phyloP scores from a whole-genome alignment of 2,113 vertebrate genomes.

The Aldabrachelys gigantea region DNA sequence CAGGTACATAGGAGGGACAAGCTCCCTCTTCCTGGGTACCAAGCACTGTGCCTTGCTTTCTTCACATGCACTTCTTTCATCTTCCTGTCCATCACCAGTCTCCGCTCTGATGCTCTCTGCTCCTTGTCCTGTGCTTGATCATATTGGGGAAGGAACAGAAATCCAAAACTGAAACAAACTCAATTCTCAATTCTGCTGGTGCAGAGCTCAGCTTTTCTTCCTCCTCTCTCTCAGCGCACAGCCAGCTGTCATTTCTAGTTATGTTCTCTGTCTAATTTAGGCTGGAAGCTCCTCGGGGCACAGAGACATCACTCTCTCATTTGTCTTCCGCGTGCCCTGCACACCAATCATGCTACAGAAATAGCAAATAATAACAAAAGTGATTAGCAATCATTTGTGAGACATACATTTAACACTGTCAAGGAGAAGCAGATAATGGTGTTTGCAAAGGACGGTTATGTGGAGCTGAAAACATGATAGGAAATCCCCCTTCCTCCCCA shows the following conservation, averaged over 20 bases:
- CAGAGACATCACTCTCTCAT: neutral
- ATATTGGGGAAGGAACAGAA: rapidly evolving
- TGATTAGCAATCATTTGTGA: neutral
- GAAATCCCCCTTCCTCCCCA: neutral
- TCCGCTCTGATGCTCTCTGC: neutral
- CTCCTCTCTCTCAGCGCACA: neutral
- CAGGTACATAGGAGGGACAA: neutral
- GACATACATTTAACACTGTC: rapidly evolving
- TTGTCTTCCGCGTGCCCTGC: neutral
- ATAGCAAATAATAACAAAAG: neutral
- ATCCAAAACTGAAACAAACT: rapidly evolving
- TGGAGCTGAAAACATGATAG: rapidly evolving
- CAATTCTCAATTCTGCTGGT: neutral
- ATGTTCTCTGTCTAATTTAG: neutral
- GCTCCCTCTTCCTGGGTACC: rapidly evolving
- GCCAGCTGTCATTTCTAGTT: conserved; percentile 36
- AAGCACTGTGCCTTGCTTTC: rapidly evolving
- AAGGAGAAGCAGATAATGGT: neutral
- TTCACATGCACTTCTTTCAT: neutral
- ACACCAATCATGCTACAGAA: neutral
- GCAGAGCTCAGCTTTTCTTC: neutral
- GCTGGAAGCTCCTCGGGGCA: conserved; percentile 28
- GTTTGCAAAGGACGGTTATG: neutral
- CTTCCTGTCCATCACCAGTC: neutral
- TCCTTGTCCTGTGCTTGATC: neutral